These are phyloP conservation scores for Neotragus moschatus DNA, from an alignment of 2,113 vertebrate species.

Conservation along the genomic window DNA sequence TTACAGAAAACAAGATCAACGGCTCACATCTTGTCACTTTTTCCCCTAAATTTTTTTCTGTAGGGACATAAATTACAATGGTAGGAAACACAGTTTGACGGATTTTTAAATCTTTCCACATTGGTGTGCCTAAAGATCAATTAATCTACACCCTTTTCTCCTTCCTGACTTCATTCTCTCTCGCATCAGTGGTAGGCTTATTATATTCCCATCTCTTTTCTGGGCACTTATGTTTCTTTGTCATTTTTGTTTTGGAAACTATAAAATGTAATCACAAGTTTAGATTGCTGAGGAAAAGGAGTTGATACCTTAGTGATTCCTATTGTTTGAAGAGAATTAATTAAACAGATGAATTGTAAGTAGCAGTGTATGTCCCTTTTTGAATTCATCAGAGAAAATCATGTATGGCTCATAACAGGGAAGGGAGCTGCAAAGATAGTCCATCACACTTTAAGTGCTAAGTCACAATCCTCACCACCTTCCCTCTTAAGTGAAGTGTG, in stretches of 20 bases:
- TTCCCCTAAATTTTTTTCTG: conserved; percentile 39
- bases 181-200: neutral
- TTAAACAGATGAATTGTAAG: neutral
- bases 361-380: neutral
- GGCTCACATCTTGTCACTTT: neutral
- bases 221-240: neutral
- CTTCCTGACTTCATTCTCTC: neutral
- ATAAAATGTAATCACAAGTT: neutral
- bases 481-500: neutral
- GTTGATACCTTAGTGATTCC: neutral
- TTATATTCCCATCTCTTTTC: conserved; percentile 7
- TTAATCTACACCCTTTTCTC: neutral
- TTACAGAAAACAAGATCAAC: neutral
- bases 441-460: fast-evolving
- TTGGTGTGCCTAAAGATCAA: neutral
- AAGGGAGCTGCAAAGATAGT: neutral
- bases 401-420: neutral
- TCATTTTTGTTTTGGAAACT: neutral
- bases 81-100: conserved; percentile 21
- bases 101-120: neutral
- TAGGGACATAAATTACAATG: neutral
- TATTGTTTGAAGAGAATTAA: conserved; percentile 14
- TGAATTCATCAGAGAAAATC: neutral
- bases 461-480: neutral
- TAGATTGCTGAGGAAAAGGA: neutral